Conservation (phyloP, 1,140 invertebrate genomes). For the Proales similis region DNA sequence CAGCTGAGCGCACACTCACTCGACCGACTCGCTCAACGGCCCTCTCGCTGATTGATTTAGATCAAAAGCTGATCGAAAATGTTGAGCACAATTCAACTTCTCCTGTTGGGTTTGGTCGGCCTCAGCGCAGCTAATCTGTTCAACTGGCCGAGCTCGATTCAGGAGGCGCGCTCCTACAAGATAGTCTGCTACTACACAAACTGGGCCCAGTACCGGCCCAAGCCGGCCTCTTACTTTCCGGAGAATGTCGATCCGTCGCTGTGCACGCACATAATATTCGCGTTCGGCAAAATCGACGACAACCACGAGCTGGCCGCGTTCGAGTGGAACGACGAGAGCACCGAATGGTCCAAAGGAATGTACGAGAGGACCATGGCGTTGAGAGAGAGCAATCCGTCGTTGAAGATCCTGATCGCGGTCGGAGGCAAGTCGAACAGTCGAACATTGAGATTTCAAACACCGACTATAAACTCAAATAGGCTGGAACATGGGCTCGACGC, state of each 20-base stretch:
- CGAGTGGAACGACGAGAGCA: conserved; percentile 70
- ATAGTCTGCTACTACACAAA: conserved; percentile 80
- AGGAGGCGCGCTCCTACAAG: no score
- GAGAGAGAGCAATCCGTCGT: conserved; percentile 7
- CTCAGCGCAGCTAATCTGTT: no score
- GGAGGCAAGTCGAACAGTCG: conserved; percentile 57
- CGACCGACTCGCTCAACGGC: no score
- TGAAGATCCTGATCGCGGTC: conserved; percentile 21
- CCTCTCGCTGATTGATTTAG: no score
- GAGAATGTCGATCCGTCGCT: conserved; percentile 76
- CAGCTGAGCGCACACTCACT: no score
- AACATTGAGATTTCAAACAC: background rate
- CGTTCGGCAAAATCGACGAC: conserved; percentile 70
- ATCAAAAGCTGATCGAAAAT: no score
- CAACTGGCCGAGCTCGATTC: no score
- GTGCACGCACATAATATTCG: conserved; percentile 85
- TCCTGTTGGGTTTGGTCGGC: no score
- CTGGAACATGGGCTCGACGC: conserved; percentile 73
- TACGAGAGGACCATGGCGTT: conserved; percentile 25
- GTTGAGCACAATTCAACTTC: no score
- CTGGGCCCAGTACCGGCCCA: conserved; percentile 80
- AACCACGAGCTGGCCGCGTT: conserved; percentile 64
- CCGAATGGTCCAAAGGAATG: conserved; percentile 15
- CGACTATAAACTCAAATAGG: conserved; percentile 60
- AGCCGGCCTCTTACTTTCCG: conserved; percentile 72